Conservation (phyloP, 2,888 invertebrate genomes). For the Sesia bembeciformis region DNA sequence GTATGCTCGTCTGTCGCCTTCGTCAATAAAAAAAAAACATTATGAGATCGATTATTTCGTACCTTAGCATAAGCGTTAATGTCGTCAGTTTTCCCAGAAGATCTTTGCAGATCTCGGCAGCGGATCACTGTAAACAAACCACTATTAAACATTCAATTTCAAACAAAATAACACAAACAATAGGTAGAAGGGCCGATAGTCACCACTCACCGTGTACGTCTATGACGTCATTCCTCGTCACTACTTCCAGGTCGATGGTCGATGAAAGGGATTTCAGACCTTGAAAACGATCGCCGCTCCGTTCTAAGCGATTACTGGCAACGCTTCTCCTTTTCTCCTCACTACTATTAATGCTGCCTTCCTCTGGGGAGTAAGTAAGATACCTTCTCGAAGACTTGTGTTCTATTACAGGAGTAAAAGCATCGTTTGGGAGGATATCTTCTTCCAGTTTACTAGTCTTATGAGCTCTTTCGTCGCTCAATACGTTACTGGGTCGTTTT, state of each 20-base stretch:
- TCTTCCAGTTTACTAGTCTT: slow-evolving; percentile 70
- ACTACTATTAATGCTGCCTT: slow-evolving; percentile 62
- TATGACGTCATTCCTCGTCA: slow-evolving; percentile 72
- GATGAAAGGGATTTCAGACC: slow-evolving; percentile 45
- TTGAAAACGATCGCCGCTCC: slow-evolving; percentile 48
- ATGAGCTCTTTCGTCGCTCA: slow-evolving; percentile 59
- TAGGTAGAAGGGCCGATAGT: slow-evolving; percentile 39
- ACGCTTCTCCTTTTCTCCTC: slow-evolving; percentile 71
- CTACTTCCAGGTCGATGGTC: slow-evolving; percentile 78
- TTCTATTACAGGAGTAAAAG: slow-evolving; percentile 59
- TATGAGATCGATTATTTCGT: slow-evolving; percentile 8
- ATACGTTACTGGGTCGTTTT: slow-evolving; percentile 51
- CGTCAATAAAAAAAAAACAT: too few species aligned
- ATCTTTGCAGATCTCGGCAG: slow-evolving; percentile 81
- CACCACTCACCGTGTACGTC: slow-evolving; percentile 82
- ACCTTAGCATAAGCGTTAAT: slow-evolving; percentile 90
- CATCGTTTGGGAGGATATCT: slow-evolving; percentile 47
- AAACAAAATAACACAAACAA: slow-evolving; percentile 10
- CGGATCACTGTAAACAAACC: slow-evolving; percentile 78
- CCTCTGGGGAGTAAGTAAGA: slow-evolving; percentile 74
- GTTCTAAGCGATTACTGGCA: slow-evolving; percentile 57
- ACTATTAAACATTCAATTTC: slow-evolving; percentile 3
- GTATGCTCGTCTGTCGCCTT: too few species aligned
- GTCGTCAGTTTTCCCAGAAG: slow-evolving; percentile 76
- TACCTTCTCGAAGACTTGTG: slow-evolving; percentile 71